Percentiles rank a stretch among this genome's conserved stretches.
These are phyloP conservation scores for Corythornis madagascariensis DNA, from an alignment of 2,113 vertebrate species.

Conservation along the genomic window DNA sequence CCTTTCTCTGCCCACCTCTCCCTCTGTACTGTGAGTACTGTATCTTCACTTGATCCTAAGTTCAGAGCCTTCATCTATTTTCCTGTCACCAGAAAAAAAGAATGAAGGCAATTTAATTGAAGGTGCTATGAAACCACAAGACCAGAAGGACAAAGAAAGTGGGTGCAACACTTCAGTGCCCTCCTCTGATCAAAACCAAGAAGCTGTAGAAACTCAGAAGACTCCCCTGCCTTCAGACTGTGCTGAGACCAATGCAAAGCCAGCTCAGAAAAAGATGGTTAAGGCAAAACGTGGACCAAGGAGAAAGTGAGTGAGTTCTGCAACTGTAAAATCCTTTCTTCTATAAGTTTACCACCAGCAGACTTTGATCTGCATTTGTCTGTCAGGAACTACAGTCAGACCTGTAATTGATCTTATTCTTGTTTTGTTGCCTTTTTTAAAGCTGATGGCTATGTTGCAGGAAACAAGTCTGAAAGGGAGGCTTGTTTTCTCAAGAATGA, in stretches of 20 bases:
- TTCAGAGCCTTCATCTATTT: slow-evolving; percentile 13
- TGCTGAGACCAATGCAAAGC: slow-evolving; percentile 65
- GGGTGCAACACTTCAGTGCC: slow-evolving; percentile 60
- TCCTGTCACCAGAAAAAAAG: slow-evolving; percentile 69
- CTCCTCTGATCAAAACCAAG: slow-evolving; percentile 73
- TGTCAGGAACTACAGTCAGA: neutral
- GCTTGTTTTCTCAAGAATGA: neutral
- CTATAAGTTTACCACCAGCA: neutral
- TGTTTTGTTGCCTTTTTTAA: neutral
- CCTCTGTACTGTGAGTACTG: neutral
- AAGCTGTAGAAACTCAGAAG: slow-evolving; percentile 66
- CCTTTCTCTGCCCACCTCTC: neutral
- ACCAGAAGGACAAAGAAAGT: slow-evolving; percentile 72
- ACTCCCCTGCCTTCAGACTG: slow-evolving; percentile 38
- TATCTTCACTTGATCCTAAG: neutral
- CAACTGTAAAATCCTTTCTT: neutral
- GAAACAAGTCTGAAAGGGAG: neutral
- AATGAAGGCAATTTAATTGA: slow-evolving; percentile 61
- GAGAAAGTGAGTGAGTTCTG: slow-evolving; percentile 79
- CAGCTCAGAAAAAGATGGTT: slow-evolving; percentile 64
- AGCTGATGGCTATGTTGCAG: neutral
- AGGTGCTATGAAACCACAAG: slow-evolving; percentile 72
- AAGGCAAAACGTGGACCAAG: slow-evolving; percentile 76
- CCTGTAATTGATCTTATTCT: neutral
- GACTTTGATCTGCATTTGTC: neutral